phyloP scores from a whole-genome alignment of 92 coral and sea anemone species.

The Hydrozoanthus gracilis region DNA sequence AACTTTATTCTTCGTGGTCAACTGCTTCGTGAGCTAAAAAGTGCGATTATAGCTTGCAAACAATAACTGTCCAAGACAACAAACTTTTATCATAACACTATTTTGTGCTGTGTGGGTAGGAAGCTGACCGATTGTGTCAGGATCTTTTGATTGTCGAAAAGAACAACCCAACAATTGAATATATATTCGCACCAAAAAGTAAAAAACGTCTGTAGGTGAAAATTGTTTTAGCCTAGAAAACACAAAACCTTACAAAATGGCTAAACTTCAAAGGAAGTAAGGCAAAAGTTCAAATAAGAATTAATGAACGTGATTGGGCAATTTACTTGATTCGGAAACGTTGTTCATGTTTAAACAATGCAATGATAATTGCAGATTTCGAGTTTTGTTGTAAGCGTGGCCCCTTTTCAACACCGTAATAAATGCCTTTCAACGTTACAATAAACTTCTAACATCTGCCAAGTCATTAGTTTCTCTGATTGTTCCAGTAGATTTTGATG shows the following conservation, averaged over 20 bases:
- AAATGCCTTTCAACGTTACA: slow-evolving; percentile 54
- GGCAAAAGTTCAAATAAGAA: background rate
- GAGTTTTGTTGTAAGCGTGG: slow-evolving; percentile 83
- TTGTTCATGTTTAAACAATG: slow-evolving; percentile 40
- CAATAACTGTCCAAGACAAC: slow-evolving; percentile 11
- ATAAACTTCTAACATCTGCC: slow-evolving; percentile 66
- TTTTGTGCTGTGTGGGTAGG: background rate
- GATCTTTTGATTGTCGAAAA: slow-evolving; percentile 8
- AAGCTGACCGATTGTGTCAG: slow-evolving; percentile 1
- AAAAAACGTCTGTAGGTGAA: no score
- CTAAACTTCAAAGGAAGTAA: slow-evolving; percentile 3
- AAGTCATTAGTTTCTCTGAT: slow-evolving; percentile 28
- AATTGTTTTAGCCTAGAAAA: no score
- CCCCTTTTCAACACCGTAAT: slow-evolving; percentile 61
- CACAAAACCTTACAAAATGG: slow-evolving; percentile 9
- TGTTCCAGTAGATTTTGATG: slow-evolving; percentile 21
- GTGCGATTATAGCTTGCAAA: slow-evolving; percentile 1
- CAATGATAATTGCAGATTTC: slow-evolving; percentile 84
- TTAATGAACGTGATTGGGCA: slow-evolving; percentile 32
- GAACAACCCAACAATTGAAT: background rate
- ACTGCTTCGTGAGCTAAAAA: slow-evolving; percentile 22
- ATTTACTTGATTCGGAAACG: slow-evolving; percentile 36
- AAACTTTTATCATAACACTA: background rate
- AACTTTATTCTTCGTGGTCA: slow-evolving; percentile 4
- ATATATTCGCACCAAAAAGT: background rate